phyloP scores from a whole-genome alignment of 2,113 vertebrate species.

The Henicopernis longicauda region DNA sequence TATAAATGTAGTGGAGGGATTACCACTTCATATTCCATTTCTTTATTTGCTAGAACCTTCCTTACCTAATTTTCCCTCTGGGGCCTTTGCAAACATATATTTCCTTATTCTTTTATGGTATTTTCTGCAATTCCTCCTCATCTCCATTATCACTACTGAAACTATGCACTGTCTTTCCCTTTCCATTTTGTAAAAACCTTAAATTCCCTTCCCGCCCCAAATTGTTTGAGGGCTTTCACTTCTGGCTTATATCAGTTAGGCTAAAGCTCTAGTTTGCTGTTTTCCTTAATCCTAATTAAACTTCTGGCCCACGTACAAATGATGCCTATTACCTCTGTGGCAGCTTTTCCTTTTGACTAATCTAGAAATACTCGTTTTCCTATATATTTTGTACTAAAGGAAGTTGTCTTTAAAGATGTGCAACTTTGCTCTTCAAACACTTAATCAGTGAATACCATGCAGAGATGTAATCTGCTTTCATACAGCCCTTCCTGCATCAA shows the following conservation, averaged over 20 bases:
- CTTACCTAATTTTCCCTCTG: not conserved
- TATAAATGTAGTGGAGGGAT: not conserved
- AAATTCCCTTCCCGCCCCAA: not conserved
- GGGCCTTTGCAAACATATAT: not conserved
- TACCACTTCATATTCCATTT: not conserved
- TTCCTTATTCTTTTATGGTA: not conserved
- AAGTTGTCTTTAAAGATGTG: not conserved
- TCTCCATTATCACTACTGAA: not conserved
- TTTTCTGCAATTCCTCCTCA: not conserved
- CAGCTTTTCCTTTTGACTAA: not conserved
- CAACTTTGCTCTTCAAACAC: not conserved
- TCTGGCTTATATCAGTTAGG: not conserved
- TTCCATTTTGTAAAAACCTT: not conserved
- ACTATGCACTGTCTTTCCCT: not conserved
- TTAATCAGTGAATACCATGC: not conserved
- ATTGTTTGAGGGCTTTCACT: not conserved
- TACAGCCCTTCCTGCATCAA: not conserved
- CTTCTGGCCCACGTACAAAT: not conserved
- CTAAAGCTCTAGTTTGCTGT: not conserved
- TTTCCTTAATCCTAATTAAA: conserved; percentile 23
- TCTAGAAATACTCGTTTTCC: not conserved
- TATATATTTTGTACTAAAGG: not conserved
- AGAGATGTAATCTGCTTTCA: not conserved
- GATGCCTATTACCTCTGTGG: not conserved
- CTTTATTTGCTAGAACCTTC: not conserved